Conservation (phyloP, 1,140 invertebrate species). For the Hyposmocoma kahamanoa region DNA sequence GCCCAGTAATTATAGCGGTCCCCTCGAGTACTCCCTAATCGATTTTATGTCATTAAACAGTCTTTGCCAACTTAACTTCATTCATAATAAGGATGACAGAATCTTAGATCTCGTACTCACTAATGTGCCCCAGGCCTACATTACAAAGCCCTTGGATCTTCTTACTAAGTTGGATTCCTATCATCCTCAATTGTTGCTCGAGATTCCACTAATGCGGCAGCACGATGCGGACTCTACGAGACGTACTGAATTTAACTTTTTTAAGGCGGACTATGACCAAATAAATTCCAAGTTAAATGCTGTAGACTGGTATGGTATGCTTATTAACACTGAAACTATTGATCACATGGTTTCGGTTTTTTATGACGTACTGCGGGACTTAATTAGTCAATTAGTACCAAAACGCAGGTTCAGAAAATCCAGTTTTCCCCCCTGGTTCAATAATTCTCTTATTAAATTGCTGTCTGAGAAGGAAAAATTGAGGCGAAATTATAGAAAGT, state of each 20-base stretch:
- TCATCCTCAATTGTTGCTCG: neutral
- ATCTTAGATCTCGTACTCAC: neutral
- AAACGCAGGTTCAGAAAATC: neutral
- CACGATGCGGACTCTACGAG: too few relatives aligned
- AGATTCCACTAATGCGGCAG: too few relatives aligned
- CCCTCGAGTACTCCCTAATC: neutral
- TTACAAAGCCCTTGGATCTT: neutral
- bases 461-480: neutral
- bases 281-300: too few relatives aligned
- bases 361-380: neutral
- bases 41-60: neutral
- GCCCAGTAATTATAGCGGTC: neutral
- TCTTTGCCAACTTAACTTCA: conserved; percentile 1
- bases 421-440: neutral
- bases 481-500: neutral
- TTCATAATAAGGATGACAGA: neutral
- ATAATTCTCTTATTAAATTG: too few relatives aligned
- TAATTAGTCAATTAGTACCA: neutral
- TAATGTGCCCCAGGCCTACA: neutral
- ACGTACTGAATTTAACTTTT: too few relatives aligned
- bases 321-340: too few relatives aligned
- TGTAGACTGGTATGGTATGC: too few relatives aligned
- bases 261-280: too few relatives aligned
- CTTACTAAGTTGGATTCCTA: neutral
- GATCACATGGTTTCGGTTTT: neutral